Percentiles rank a stretch among this genome's conserved stretches.
These are phyloP conservation scores for Pyrochroa serraticornis DNA, from an alignment of 2,888 invertebrate genomes.

Conservation along the genomic window DNA sequence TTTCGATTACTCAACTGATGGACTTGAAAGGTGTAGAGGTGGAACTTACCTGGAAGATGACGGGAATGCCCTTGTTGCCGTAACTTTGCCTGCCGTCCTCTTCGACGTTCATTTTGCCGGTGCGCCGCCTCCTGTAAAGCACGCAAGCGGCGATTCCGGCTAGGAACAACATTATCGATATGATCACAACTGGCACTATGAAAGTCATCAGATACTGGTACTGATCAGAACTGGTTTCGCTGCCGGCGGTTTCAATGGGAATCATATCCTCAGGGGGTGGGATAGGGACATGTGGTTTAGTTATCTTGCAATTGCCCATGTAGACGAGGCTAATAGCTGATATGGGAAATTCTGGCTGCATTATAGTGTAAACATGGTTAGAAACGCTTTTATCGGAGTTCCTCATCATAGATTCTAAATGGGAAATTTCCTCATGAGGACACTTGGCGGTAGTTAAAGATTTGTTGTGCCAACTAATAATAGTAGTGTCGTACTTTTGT, in stretches of 20 bases:
- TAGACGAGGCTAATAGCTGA: constrained; percentile 68
- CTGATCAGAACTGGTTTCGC: constrained; percentile 62
- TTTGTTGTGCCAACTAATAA: constrained; percentile 82
- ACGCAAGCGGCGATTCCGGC: constrained; percentile 89
- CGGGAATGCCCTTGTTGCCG: constrained; percentile 68
- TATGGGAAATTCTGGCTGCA: constrained; percentile 76
- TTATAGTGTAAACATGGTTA: constrained; percentile 68
- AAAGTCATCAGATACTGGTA: constrained; percentile 81
- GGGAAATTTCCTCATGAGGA: constrained; percentile 77
- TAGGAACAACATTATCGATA: constrained; percentile 84
- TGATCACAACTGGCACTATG: constrained; percentile 86
- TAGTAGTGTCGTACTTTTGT: constrained; percentile 67
- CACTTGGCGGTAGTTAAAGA: constrained; percentile 76
- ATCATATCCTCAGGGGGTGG: constrained; percentile 45
- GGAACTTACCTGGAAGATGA: constrained; percentile 22
- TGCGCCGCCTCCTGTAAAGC: constrained; percentile 81
- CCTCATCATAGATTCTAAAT: constrained; percentile 73
- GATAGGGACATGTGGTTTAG: constrained; percentile 46
- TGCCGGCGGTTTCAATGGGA: constrained; percentile 32
- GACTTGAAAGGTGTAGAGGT: background rate
- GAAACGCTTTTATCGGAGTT: constrained; percentile 66
- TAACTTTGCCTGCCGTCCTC: constrained; percentile 85
- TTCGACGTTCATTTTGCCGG: constrained; percentile 83
- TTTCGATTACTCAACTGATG: background rate
- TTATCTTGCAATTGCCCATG: constrained; percentile 63